A percentile compares a stretch with the other conserved stretches of the same genome.
These are phyloP conservation scores for Steinernema scapterisci DNA, from an alignment of 2,888 invertebrate species.

Conservation along the genomic window DNA sequence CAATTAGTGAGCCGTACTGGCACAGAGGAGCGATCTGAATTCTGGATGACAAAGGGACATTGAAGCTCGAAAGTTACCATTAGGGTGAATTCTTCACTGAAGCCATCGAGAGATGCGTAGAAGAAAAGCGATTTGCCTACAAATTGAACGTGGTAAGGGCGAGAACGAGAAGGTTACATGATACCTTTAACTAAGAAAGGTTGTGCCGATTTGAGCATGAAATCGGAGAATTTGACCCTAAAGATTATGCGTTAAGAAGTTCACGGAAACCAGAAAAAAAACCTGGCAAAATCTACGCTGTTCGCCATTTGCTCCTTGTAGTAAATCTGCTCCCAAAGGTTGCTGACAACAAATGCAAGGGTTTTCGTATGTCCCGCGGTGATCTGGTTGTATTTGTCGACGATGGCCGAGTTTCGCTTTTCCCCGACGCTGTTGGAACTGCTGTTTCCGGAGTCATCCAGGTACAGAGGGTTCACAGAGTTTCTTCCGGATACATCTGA, in stretches of 20 bases:
- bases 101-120: constrained; percentile 40
- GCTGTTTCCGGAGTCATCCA: constrained; percentile 26
- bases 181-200: constrained; percentile 49
- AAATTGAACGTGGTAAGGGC: no score
- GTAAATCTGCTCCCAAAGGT: constrained; percentile 34
- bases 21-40: constrained; percentile 57
- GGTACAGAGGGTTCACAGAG: constrained; percentile 19
- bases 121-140: constrained; percentile 49
- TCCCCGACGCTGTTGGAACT: constrained; percentile 24
- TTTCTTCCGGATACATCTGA: not conserved
- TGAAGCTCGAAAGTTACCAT: not conserved
- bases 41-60: not conserved
- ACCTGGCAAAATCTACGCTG: constrained; percentile 20
- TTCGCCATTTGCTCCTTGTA: constrained; percentile 25
- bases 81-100: not conserved
- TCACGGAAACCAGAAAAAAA: not conserved
- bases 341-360: constrained; percentile 32
- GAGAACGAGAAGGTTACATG: no score
- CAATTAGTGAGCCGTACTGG: constrained; percentile 59
- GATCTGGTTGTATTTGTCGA: constrained; percentile 34
- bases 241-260: not conserved
- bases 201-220: constrained; percentile 45
- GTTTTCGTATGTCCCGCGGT: constrained; percentile 35
- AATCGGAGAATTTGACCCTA: constrained; percentile 17
- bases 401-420: constrained; percentile 23